Conservation (phyloP, 2,113 vertebrate genomes). For the Pachycephala philippinensis region DNA sequence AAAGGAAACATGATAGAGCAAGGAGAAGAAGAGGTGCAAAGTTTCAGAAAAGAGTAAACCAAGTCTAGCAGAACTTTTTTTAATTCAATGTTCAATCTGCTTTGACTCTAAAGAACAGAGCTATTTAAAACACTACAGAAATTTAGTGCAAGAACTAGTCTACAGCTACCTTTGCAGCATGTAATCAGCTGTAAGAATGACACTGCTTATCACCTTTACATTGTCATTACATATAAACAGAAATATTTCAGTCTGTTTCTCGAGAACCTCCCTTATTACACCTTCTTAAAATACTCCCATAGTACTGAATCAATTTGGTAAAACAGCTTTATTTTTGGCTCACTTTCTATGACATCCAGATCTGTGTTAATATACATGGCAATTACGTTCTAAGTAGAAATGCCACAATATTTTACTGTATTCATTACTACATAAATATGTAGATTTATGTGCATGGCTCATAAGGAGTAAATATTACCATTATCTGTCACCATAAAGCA, state of each 20-base stretch:
- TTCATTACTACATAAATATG: slow-evolving; percentile 28
- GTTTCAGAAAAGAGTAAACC: background rate
- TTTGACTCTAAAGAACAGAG: background rate
- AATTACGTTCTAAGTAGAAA: slow-evolving; percentile 28
- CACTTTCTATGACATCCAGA: background rate
- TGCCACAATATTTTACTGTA: slow-evolving; percentile 36
- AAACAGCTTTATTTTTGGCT: slow-evolving; percentile 27
- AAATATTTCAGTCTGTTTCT: background rate
- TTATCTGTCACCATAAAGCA: slow-evolving; percentile 1
- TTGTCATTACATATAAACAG: background rate
- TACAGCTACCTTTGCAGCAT: background rate
- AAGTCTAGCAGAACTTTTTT: background rate
- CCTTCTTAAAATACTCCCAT: background rate
- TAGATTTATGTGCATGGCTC: slow-evolving; percentile 22
- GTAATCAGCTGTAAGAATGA: background rate
- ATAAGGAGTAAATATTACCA: slow-evolving; percentile 25
- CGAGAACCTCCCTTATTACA: background rate
- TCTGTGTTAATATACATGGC: slow-evolving; percentile 3
- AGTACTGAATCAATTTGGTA: background rate
- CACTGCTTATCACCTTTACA: background rate
- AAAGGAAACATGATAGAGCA: background rate
- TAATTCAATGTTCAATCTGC: background rate
- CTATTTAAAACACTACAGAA: background rate
- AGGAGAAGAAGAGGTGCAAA: background rate
- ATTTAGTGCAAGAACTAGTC: background rate